These are phyloP conservation scores for Marmota monax DNA, from an alignment of 2,113 vertebrate genomes.

Conservation along the genomic window DNA sequence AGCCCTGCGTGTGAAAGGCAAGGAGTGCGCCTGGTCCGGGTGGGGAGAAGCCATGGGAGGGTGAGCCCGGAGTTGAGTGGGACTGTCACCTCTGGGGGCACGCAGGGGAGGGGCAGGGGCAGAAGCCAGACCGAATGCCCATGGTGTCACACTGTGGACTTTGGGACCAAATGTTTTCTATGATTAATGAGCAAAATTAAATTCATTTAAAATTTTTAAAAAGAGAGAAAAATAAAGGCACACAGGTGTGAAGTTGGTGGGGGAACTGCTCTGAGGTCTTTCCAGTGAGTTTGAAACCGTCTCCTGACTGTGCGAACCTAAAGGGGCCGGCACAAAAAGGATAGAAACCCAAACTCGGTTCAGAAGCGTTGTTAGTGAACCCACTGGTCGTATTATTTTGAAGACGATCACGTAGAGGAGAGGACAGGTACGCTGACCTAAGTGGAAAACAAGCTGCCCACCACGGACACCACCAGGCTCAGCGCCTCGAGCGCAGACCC, in stretches of 20 bases:
- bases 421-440: not conserved
- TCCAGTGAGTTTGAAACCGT: not conserved
- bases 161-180: not conserved
- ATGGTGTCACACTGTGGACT: not conserved
- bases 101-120: fast-evolving
- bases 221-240: not conserved
- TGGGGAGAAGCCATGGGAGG: not conserved
- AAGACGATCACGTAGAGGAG: not conserved
- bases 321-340: no score
- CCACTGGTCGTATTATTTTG: not conserved
- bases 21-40: not conserved
- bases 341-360: fast-evolving
- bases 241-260: no score
- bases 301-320: not conserved
- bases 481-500: not conserved
- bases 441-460: not conserved
- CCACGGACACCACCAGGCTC: not conserved
- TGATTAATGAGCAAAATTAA: not conserved
- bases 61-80: not conserved
- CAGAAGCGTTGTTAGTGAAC: fast-evolving
- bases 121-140: fast-evolving
- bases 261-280: not conserved
- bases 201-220: not conserved
- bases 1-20: not conserved
- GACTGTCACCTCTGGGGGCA: not conserved